A percentile compares a stretch with the other conserved stretches of the same genome.
These are phyloP conservation scores for Euclidia mi DNA, from an alignment of 2,888 invertebrate genomes.

Conservation along the genomic window DNA sequence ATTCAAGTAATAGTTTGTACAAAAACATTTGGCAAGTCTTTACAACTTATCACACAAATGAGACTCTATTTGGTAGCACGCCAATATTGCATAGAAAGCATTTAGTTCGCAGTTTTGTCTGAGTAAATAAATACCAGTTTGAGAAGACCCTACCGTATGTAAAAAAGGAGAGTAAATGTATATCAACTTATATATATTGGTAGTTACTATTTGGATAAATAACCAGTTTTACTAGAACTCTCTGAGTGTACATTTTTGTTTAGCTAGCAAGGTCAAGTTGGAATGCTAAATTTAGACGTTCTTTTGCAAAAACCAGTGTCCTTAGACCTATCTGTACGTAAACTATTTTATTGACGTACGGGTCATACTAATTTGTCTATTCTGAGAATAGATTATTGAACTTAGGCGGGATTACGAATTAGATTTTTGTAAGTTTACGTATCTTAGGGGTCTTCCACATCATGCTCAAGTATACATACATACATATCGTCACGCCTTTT, in stretches of 20 bases:
- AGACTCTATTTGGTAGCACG: conserved; percentile 40
- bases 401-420: neutral
- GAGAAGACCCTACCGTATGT: neutral
- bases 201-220: neutral
- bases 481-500: too few species aligned
- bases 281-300: neutral
- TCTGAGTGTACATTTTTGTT: neutral
- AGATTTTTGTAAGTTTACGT: neutral
- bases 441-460: neutral
- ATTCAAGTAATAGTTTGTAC: conserved; percentile 33
- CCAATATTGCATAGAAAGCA: conserved; percentile 36
- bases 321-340: neutral
- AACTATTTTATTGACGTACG: neutral
- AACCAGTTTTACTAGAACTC: neutral
- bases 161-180: neutral
- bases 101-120: conserved; percentile 31
- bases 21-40: conserved; percentile 48
- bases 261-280: neutral
- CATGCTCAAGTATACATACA: too few species aligned
- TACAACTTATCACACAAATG: conserved; percentile 38
- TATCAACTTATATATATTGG: neutral
- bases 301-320: neutral
- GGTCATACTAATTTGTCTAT: neutral
- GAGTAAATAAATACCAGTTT: conserved; percentile 1
- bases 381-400: neutral